These are phyloP conservation scores for Chelmon rostratus DNA, from an alignment of 2,797 vertebrate species.

Conservation along the genomic window DNA sequence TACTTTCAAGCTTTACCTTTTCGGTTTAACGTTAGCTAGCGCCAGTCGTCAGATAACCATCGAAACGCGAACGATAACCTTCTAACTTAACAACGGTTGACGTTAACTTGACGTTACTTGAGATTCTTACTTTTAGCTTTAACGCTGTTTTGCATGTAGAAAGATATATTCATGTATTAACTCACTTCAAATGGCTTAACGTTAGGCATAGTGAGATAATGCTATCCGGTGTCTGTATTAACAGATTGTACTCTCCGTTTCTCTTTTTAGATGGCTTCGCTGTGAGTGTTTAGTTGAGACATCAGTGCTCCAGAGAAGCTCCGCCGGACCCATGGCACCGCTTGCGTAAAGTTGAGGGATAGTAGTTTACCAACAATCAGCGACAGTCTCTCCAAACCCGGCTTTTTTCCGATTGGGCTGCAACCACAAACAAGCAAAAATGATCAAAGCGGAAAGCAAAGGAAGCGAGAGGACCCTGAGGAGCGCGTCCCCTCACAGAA, in stretches of 20 bases:
- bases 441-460: constrained; percentile 94
- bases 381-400: constrained; percentile 23
- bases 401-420: constrained; percentile 19
- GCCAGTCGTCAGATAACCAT: constrained; percentile 10
- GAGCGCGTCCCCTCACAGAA: constrained; percentile 95
- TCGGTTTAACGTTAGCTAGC: constrained; percentile 17
- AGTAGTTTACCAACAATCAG: constrained; percentile 45
- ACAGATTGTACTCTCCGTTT: constrained; percentile 26
- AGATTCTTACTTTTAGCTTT: neutral
- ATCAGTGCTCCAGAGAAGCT: constrained; percentile 65
- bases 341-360: constrained; percentile 54
- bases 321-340: constrained; percentile 70
- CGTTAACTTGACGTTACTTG: neutral
- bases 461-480: constrained; percentile 91
- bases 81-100: neutral
- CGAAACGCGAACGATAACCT: constrained; percentile 22
- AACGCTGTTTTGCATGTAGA: neutral
- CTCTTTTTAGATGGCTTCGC: constrained; percentile 62
- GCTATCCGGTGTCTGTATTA: constrained; percentile 15
- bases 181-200: neutral
- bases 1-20: constrained; percentile 4
- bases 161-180: neutral
- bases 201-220: neutral
- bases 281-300: constrained; percentile 66
- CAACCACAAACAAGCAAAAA: constrained; percentile 73